phyloP scores from a whole-genome alignment of 2,113 vertebrate species.

The Halichoeres trimaculatus region DNA sequence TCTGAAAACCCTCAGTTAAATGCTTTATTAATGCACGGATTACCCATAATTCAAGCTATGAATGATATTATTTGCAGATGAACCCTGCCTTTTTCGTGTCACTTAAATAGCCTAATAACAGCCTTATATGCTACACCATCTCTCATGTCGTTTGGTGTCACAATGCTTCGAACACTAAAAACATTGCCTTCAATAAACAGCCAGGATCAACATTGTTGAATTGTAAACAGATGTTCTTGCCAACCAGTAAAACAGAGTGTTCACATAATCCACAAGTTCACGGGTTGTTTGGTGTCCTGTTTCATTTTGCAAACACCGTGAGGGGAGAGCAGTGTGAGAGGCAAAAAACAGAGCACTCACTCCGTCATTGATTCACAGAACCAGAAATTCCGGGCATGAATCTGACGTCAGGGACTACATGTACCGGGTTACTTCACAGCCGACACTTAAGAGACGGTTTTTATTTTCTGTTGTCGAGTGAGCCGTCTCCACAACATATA shows the following conservation, averaged over 20 bases:
- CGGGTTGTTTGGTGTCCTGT: conserved; percentile 32
- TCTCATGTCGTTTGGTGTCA: neutral
- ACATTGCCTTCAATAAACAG: neutral
- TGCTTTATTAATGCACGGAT: no score
- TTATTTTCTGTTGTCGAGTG: conserved; percentile 1
- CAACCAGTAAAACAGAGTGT: conserved; percentile 49
- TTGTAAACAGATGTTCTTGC: conserved; percentile 25
- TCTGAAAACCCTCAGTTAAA: no score
- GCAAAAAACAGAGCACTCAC: conserved; percentile 47
- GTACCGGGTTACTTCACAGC: neutral
- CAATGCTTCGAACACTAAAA: neutral
- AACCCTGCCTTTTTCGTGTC: no score
- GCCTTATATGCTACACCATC: neutral
- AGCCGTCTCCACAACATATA: neutral
- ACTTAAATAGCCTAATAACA: no score
- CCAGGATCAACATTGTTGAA: neutral
- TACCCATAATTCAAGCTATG: no score
- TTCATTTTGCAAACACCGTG: conserved; percentile 39
- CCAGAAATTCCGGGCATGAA: neutral
- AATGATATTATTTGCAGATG: no score
- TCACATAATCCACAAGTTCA: conserved; percentile 12
- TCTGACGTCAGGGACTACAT: neutral
- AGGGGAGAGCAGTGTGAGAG: conserved; percentile 3
- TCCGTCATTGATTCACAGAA: neutral
- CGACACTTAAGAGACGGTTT: neutral